Evolutionary conservation across 2,113 vertebrate species (phyloP), one percentile per base, ranked within the genome.

Genomic region (Hippocampus zosterae): DNA sequence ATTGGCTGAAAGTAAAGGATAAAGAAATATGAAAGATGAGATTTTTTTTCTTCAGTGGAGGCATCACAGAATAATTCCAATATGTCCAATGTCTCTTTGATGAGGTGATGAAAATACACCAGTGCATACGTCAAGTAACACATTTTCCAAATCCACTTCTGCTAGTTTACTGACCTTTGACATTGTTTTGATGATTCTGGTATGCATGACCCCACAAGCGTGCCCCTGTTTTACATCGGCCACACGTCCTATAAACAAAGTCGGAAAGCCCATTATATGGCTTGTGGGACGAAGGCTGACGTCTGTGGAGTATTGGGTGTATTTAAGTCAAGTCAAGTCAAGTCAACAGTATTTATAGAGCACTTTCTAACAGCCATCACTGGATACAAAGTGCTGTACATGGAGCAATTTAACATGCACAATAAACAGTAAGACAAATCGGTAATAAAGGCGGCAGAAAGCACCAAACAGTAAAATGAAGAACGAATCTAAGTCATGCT

Each of bases 91-190:
- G 1, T 23, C 21, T 53, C 52, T 23, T 9, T 27, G 8, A 60
- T 19, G 27, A 33, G 27, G 13, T 33, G 57, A 33, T 60, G n/a
- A 46, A 16, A 64, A 27, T 8, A 18, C 13, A 41, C 8, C 8
- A 11, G 12, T 27, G 25, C 9, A 41, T 40, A 60, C 15, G 8
- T 33, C 41, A 41, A 41, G 19, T 21, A 15, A 18, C 65, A 27
- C 5, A 21, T 53, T 33, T 42, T 46, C 33, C 18, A 10, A 10
- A 2, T 8, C 23, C 61, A 15, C 42, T 29, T 25, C 11, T 5
- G 1, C 18, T 37, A n/a, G 70, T 27, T 50, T 27, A n/a, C 11
- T 59, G 67, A 75, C 37, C 70, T 69, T 68, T 66, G 25, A 27
- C 60, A 44, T 57, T 37, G 15, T 71, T 71, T 48, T 57, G 19